A percentile compares a stretch with the other conserved stretches of the same genome.
Evolutionary conservation across 2,888 invertebrate species (phyloP).

Genomic region (Epinotia nisella): DNA sequence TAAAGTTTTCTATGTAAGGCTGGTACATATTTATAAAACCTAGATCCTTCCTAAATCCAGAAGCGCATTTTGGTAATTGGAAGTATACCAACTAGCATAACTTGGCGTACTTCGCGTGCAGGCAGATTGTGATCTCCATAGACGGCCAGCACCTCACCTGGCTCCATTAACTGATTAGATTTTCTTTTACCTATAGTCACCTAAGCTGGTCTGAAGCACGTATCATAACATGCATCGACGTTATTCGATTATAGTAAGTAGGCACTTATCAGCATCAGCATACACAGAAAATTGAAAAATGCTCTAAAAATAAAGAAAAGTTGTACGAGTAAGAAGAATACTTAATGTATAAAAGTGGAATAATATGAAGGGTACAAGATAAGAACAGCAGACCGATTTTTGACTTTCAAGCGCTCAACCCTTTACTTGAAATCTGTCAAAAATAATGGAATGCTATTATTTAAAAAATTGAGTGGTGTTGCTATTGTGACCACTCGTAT

Average conservation of each 20-base stretch:
- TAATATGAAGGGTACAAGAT: no score
- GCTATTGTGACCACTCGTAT: no score
- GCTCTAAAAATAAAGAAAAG: background rate
- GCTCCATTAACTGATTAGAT: slow-evolving; percentile 76
- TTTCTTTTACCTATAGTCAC: slow-evolving; percentile 57
- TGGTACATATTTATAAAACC: background rate
- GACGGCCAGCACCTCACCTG: slow-evolving; percentile 59
- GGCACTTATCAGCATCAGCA: background rate
- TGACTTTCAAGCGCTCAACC: no score
- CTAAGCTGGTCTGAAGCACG: slow-evolving; percentile 40
- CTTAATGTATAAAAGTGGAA: background rate
- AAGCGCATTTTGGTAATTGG: background rate
- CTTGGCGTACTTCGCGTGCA: slow-evolving; percentile 46
- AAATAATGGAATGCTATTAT: no score
- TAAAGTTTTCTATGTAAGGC: background rate
- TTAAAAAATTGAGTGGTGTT: no score
- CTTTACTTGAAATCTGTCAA: no score
- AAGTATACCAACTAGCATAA: slow-evolving; percentile 22
- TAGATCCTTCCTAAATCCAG: background rate
- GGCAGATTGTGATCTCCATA: slow-evolving; percentile 67
- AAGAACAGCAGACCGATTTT: no score
- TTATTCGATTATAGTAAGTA: slow-evolving; percentile 21
- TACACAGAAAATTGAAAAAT: background rate
- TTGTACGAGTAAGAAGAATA: background rate
- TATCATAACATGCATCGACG: slow-evolving; percentile 20